Percentiles rank a stretch among this genome's conserved stretches.
These are phyloP conservation scores for Acanthurus tractus DNA, from an alignment of 2,797 vertebrate species.

Conservation along the genomic window DNA sequence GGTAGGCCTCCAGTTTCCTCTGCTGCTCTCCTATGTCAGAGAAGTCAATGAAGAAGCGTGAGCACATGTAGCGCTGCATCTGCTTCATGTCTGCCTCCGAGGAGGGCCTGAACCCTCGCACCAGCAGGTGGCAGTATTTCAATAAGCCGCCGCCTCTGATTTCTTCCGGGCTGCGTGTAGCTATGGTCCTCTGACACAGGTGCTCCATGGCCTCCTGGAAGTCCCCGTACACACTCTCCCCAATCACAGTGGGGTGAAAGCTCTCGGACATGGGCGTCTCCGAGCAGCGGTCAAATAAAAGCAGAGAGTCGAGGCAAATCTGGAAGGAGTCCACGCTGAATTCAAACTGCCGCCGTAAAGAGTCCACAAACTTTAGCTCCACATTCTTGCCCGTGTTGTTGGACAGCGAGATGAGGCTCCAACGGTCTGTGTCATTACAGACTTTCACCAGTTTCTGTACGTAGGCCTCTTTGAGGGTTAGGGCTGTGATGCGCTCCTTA, in stretches of 20 bases:
- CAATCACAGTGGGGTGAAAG: constrained; percentile 94
- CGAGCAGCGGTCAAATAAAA: constrained; percentile 93
- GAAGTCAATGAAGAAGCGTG: constrained; percentile 98
- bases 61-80: constrained; percentile 98
- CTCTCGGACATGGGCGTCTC: constrained; percentile 93
- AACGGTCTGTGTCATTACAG: constrained; percentile 94
- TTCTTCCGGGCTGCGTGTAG: constrained; percentile 94
- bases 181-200: constrained; percentile 90
- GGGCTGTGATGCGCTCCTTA: constrained; percentile 91
- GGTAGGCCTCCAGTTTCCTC: constrained; percentile 93
- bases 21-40: constrained; percentile 93
- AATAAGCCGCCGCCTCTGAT: constrained; percentile 95
- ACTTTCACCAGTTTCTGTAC: constrained; percentile 99
- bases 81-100: constrained; percentile 91
- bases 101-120: constrained; percentile 90
- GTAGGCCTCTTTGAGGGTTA: constrained; percentile 95
- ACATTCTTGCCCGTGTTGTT: constrained; percentile 98
- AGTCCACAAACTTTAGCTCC: constrained; percentile 97
- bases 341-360: constrained; percentile 95
- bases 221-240: constrained; percentile 96
- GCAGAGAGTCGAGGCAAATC: constrained; percentile 94
- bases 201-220: constrained; percentile 93
- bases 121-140: constrained; percentile 97
- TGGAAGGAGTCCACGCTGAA: constrained; percentile 98
- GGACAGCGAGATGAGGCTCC: constrained; percentile 97